Conservation (phyloP, 2,888 invertebrate genomes). For the Ellobium chinense region DNA sequence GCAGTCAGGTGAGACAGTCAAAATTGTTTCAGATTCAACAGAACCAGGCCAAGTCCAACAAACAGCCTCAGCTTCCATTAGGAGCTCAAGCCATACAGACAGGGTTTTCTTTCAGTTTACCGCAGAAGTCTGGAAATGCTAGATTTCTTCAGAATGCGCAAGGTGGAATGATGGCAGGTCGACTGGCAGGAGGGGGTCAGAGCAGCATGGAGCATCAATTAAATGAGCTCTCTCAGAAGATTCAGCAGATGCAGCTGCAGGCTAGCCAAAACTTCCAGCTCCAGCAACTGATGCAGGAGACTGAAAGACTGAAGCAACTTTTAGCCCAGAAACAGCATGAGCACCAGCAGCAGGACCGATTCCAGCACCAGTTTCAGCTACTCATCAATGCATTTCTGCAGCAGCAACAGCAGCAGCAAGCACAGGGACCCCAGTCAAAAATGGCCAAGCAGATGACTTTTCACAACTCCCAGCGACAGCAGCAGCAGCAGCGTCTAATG, state of each 20-base stretch:
- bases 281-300: conserved; percentile 38
- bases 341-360: conserved; percentile 27
- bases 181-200: not conserved
- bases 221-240: conserved; percentile 39
- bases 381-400: conserved; percentile 39
- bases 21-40: conserved; percentile 18
- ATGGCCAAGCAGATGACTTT: conserved; percentile 26
- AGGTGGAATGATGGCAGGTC: not conserved
- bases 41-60: conserved; percentile 16
- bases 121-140: not conserved
- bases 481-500: conserved; percentile 24
- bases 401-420: conserved; percentile 30
- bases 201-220: conserved; percentile 37
- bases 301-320: conserved; percentile 30
- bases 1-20: conserved; percentile 13
- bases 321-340: conserved; percentile 32
- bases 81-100: not conserved
- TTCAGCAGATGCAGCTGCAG: conserved; percentile 32
- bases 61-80: not conserved
- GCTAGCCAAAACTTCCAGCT: conserved; percentile 30
- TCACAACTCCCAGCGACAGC: conserved; percentile 16
- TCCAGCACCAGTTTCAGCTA: conserved; percentile 38
- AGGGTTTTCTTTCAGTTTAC: not conserved
- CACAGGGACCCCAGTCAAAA: conserved; percentile 34
- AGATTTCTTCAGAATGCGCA: not conserved